Evolutionary conservation across 2,888 invertebrate species (phyloP).

Genomic region (Prostheceraeus crozeri): DNA sequence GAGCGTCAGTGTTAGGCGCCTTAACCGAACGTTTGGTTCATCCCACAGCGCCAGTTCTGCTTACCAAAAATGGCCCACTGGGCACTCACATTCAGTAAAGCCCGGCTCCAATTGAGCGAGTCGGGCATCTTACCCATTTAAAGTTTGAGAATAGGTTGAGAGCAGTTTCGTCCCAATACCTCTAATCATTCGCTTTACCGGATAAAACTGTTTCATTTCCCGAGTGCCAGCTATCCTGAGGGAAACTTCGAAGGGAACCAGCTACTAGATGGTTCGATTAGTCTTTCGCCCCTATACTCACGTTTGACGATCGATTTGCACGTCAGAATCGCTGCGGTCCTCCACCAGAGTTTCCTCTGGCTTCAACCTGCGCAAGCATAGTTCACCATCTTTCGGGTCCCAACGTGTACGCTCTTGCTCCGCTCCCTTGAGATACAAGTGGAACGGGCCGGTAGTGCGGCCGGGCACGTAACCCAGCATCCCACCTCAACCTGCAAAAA

Average conservation of each 20-base stretch:
- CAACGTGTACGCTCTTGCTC: constrained; percentile 65
- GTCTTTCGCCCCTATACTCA: constrained; percentile 66
- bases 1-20: constrained; percentile 64
- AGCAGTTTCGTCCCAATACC: constrained; percentile 66
- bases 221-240: constrained; percentile 66
- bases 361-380: constrained; percentile 68
- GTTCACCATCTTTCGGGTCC: constrained; percentile 70
- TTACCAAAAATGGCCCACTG: constrained; percentile 70
- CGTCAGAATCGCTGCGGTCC: constrained; percentile 69
- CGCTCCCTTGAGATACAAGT: too few species aligned
- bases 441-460: constrained; percentile 64
- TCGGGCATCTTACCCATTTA: constrained; percentile 67
- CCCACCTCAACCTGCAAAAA: constrained; percentile 51
- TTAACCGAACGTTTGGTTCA: constrained; percentile 69
- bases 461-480: constrained; percentile 39
- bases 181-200: constrained; percentile 71
- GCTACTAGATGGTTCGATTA: constrained; percentile 72
- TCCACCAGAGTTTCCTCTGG: constrained; percentile 67
- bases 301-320: constrained; percentile 72
- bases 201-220: constrained; percentile 62
- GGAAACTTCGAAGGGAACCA: constrained; percentile 71
- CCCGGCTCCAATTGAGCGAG: constrained; percentile 62
- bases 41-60: constrained; percentile 73
- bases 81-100: constrained; percentile 59
- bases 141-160: constrained; percentile 72